Evolutionary conservation across 2,888 invertebrate species (phyloP), one percentile per base, ranked within the genome.

Genomic region (Barypeithes pellucidus): DNA sequence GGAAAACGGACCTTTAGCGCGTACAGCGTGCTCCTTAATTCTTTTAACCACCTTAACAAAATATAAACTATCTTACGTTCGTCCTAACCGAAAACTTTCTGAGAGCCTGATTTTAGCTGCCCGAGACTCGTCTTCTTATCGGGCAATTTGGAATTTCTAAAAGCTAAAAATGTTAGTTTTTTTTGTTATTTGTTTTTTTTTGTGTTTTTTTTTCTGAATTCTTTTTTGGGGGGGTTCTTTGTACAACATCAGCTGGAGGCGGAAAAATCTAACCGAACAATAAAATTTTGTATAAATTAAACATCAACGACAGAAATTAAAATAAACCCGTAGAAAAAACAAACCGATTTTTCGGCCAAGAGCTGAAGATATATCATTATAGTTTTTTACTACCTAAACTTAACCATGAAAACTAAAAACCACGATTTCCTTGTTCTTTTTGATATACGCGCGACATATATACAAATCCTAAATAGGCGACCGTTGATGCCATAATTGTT

Each of bases 171-270:
- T 47, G n/a, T 2, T 47, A 20, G 24, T 62, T 45, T 63, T 62
- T 47, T 63, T 47, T 14, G 8, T 45, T 63, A 47, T 63, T 63
- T 63, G 2, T 43, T 63, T 29, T 63, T 63, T 63, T 63, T 63
- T 63, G 1, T 14, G 22, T 62, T 2, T 63, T 24, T 63, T 47
- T 63, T 33, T 47, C n/a, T n/a, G 29, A 12, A 54, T 57, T 57
- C 18, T 57, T 57, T 57, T 57, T 57, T 29, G 9, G 14, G 50
- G 9, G 7, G 33, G 9, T 33, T 57, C 16, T 57, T 18, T 57
- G 54, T 57, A 57, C 54, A 57, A 33, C 9, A 9, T 57, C 54
- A 57, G 33, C 54, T 57, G 16, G 9, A 57, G 54, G 54, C 33
- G 54, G 54, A 57, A 29, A 57, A 57, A 16, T 9, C n/a, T 16